A percentile compares a stretch with the other conserved stretches of the same genome.
Evolutionary conservation across 2,797 vertebrate species (phyloP).

Genomic region (Hirundo rustica): DNA sequence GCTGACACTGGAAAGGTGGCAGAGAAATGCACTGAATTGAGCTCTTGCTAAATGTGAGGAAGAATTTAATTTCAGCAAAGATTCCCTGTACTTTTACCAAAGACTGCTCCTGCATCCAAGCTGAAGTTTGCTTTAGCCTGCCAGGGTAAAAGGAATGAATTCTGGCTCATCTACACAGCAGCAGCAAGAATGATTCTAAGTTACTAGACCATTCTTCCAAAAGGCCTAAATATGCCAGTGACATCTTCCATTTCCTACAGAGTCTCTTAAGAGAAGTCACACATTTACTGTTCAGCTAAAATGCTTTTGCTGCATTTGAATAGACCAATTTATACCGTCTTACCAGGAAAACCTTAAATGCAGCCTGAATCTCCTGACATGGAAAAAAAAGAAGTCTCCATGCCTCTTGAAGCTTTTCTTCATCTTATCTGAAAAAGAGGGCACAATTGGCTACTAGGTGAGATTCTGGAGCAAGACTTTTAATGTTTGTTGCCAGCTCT

Average conservation of each 20-base stretch:
- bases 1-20: background rate
- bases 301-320: conserved; percentile 20
- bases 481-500: background rate
- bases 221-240: background rate
- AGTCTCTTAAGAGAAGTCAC: conserved; percentile 37
- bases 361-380: background rate
- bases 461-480: background rate
- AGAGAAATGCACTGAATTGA: background rate
- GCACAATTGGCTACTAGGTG: background rate
- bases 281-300: background rate
- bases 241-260: conserved; percentile 27
- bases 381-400: background rate
- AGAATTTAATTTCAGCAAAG: background rate
- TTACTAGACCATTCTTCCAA: conserved; percentile 17
- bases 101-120: background rate
- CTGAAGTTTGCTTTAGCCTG: background rate
- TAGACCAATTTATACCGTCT: background rate
- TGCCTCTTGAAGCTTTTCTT: background rate
- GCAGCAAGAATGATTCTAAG: background rate
- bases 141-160: background rate
- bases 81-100: background rate
- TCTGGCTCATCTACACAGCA: conserved; percentile 18
- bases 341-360: background rate
- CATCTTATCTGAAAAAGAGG: background rate
- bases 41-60: background rate